Base-by-base conservation (phyloP, 2,113 vertebrate genomes). In the Ophiodon elongatus region DNA sequence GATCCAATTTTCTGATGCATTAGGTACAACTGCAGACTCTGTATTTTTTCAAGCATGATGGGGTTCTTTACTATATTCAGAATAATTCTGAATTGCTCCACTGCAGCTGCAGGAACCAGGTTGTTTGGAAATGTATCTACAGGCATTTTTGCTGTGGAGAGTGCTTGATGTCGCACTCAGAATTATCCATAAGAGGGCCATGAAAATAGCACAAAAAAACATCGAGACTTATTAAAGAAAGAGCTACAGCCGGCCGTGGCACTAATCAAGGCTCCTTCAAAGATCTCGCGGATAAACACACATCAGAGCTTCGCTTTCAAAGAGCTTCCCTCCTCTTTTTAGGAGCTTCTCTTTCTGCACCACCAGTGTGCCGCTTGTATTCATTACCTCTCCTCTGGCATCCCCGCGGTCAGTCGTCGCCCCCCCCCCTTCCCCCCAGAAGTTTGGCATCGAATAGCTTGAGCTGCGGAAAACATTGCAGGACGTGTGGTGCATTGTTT, bases 211-310 rank as follows among this genome's bases (percentile, higher is more conserved):
- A 6, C 1, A 19, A 0, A 14, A 29, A 57, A 7, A 27, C 54
- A 10, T 52, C 21, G 21, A 73, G 52, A 60, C 25, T 10, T 50
- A 4, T 15, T 35, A 2, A 35, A 62, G 73, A 52, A 37, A 2
- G 3, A 39, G 35, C 29, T 50, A 23, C n/a, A 10, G 50, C 82
- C 70, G 78, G 75, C 68, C 31, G 47, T n/a, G 64, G 41, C 27
- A 25, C 57, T 77, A 80, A 85, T 91, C 80, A 79, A 13, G 10
- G 52, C 73, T 69, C n/a, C 37, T 79, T 79, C 39, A 69, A 62
- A 74, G 79, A 62, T 43, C 41, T 82, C 21, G 10, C 39, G 52
- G 64, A 72, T 75, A 33, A 75, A 76, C 54, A 52, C 64, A 70
- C 29, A 37, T 62, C 21, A 29, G 27, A 19, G 29, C 43, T 39